Evolutionary conservation across 2,888 invertebrate genomes (phyloP).

Genomic region (Synergus gifuensis): DNA sequence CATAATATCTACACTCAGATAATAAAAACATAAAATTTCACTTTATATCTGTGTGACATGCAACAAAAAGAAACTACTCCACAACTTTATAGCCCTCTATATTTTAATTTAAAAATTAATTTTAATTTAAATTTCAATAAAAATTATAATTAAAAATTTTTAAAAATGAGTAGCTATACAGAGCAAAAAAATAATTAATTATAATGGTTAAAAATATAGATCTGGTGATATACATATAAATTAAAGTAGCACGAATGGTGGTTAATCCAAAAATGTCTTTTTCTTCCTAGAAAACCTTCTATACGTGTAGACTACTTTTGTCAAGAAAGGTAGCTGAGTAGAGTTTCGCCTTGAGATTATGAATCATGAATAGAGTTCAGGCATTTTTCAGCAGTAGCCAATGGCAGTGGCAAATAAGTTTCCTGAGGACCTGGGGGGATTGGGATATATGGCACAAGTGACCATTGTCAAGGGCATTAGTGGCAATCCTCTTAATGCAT

Average conservation of each 20-base stretch:
- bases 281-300: conserved; percentile 10
- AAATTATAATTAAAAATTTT: background rate
- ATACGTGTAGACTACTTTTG: conserved; percentile 22
- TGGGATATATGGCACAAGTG: conserved; percentile 25
- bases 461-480: background rate
- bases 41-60: conserved; percentile 6
- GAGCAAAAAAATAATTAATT: too few species aligned
- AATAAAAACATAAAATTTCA: conserved; percentile 12
- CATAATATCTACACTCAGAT: conserved; percentile 4
- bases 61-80: background rate
- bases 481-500: background rate
- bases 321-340: conserved; percentile 31
- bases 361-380: conserved; percentile 41
- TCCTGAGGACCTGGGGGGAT: background rate
- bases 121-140: background rate
- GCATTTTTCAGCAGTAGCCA: conserved; percentile 21
- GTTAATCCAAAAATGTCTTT: conserved; percentile 28
- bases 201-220: too few species aligned
- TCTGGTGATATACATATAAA: too few species aligned
- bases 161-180: too few species aligned
- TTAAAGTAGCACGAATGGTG: background rate
- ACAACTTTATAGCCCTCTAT: background rate
- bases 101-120: background rate
- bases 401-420: conserved; percentile 20
- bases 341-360: conserved; percentile 33